phyloP scores from a whole-genome alignment of 2,797 vertebrate species.

The Acrossocheilus wenchowensis region DNA sequence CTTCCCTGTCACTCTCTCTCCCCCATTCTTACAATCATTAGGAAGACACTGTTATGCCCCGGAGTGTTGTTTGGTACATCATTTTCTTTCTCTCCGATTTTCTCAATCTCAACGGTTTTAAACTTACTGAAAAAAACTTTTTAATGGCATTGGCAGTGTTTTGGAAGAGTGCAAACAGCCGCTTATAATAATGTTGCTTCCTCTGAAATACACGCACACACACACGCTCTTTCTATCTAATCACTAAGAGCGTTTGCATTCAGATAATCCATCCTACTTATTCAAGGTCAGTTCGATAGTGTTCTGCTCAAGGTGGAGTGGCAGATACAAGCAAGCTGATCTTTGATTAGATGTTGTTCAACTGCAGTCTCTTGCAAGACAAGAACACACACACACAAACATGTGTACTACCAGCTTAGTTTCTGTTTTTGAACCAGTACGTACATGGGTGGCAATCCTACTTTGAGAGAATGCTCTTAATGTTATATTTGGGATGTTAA shows the following conservation, averaged over 20 bases:
- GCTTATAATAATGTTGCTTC: constrained; percentile 12
- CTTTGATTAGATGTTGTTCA: constrained; percentile 32
- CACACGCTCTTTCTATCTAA: neutral
- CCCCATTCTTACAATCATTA: constrained; percentile 21
- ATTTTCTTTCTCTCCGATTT: neutral
- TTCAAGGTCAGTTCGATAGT: constrained; percentile 40
- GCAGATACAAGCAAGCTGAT: constrained; percentile 35
- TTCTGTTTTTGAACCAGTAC: neutral
- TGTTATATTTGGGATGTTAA: neutral
- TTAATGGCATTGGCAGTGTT: constrained; percentile 28
- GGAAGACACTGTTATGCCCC: constrained; percentile 40
- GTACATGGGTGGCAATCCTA: neutral
- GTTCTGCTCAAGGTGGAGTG: constrained; percentile 37
- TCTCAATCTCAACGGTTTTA: constrained; percentile 19
- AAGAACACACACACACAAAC: neutral
- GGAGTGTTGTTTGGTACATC: constrained; percentile 26
- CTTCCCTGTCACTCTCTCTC: constrained; percentile 23
- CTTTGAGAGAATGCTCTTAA: neutral
- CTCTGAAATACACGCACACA: neutral
- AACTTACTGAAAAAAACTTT: constrained; percentile 17
- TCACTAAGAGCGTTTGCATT: constrained; percentile 22
- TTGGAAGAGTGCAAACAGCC: constrained; percentile 25
- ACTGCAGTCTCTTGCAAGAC: neutral
- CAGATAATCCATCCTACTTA: constrained; percentile 13
- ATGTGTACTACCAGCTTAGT: neutral